phyloP scores from a whole-genome alignment of 2,888 invertebrate species.

The Trichacis sp. region DNA sequence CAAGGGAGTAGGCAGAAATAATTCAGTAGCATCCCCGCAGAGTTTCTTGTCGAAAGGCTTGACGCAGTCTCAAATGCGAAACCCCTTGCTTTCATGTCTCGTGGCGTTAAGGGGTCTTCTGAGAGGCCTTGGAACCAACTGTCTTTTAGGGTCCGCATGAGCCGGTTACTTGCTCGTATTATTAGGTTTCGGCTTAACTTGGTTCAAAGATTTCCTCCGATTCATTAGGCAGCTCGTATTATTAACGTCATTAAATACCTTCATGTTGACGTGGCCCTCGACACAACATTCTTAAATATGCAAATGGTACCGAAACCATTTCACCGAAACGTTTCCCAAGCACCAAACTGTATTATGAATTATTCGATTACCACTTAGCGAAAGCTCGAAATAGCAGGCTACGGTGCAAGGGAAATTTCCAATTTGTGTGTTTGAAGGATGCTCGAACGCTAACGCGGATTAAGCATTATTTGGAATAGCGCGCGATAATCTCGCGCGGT shows the following conservation, averaged over 20 bases:
- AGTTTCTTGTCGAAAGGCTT: background rate
- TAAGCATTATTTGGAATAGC: conserved; percentile 5
- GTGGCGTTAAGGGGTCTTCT: conserved; percentile 3
- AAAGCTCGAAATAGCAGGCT: background rate
- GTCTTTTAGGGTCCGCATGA: conserved; percentile 5
- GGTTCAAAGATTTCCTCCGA: background rate
- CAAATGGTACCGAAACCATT: too few species aligned
- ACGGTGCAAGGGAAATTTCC: background rate
- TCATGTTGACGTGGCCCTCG: background rate
- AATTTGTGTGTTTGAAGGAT: conserved; percentile 3
- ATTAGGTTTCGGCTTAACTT: conserved; percentile 10
- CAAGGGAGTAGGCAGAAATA: too few species aligned
- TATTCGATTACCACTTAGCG: background rate
- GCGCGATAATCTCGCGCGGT: conserved; percentile 1
- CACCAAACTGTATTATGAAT: background rate
- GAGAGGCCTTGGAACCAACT: background rate
- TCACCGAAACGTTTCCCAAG: too few species aligned
- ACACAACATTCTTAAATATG: background rate
- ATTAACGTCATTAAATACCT: background rate
- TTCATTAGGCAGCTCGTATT: background rate
- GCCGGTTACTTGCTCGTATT: conserved; percentile 7
- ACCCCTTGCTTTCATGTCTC: conserved; percentile 5
- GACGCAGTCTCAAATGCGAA: background rate
- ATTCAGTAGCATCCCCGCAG: too few species aligned
- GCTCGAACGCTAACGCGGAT: background rate